Evolutionary conservation across 2,888 invertebrate species (phyloP).

Genomic region (Morinoia aosen): DNA sequence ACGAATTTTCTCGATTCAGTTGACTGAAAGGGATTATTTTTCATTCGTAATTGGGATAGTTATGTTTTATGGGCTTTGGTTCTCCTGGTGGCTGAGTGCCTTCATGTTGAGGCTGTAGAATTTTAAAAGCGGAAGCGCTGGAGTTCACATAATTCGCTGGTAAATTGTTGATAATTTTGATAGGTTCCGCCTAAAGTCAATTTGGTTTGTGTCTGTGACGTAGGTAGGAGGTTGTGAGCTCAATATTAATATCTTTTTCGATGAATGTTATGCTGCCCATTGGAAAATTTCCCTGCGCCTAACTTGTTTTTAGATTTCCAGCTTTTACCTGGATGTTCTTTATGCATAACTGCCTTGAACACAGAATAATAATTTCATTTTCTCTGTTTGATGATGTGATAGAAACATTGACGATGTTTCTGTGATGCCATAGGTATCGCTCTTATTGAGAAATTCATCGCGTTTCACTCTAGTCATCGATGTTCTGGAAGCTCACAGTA

Average conservation of each 20-base stretch:
- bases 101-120: not conserved
- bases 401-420: too few relatives aligned
- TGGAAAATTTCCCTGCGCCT: not conserved
- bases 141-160: not conserved
- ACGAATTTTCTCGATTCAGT: not conserved
- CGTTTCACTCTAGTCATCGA: too few relatives aligned
- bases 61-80: not conserved
- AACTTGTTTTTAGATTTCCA: not conserved
- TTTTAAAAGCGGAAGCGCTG: not conserved
- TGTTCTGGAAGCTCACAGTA: too few relatives aligned
- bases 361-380: too few relatives aligned
- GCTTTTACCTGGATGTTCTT: too few relatives aligned
- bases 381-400: too few relatives aligned
- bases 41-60: not conserved
- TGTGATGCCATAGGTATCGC: too few relatives aligned
- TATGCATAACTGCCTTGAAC: too few relatives aligned
- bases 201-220: too few relatives aligned
- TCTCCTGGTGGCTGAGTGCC: not conserved
- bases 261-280: not conserved
- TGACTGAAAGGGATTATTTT: not conserved
- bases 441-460: too few relatives aligned
- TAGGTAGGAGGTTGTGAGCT: too few relatives aligned
- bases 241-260: too few relatives aligned
- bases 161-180: not conserved
- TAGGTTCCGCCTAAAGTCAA: not conserved